These are phyloP conservation scores for Pilophorus perplexus DNA, from an alignment of 2,888 invertebrate genomes.

Conservation along the genomic window DNA sequence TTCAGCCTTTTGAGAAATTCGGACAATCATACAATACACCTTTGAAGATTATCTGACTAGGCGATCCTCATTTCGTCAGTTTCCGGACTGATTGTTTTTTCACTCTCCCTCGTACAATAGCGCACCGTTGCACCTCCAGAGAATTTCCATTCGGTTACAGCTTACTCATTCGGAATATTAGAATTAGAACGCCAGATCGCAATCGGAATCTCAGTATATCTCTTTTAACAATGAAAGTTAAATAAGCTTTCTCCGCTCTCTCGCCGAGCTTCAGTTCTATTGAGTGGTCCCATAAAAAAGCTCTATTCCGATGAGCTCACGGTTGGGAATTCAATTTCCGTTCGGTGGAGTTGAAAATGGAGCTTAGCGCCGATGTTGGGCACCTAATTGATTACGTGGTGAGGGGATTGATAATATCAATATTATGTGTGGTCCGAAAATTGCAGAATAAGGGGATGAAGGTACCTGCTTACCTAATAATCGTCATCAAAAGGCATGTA, in stretches of 20 bases:
- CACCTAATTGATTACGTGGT: too few species aligned
- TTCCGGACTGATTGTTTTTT: slow-evolving; percentile 7
- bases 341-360: neutral
- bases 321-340: neutral
- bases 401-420: too few species aligned
- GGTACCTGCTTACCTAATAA: too few species aligned
- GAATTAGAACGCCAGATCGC: slow-evolving; percentile 5
- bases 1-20: too few species aligned
- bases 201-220: neutral
- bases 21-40: too few species aligned
- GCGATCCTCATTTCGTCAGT: too few species aligned
- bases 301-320: neutral
- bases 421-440: too few species aligned
- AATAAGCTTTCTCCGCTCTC: slow-evolving; percentile 1
- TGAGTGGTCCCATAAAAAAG: neutral
- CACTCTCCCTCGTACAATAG: slow-evolving; percentile 18
- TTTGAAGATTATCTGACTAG: too few species aligned
- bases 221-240: neutral
- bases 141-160: slow-evolving; percentile 9
- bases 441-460: too few species aligned
- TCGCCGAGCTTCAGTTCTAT: neutral
- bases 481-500: too few species aligned
- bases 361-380: neutral
- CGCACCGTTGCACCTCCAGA: too few species aligned
- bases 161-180: slow-evolving; percentile 3